phyloP scores from a whole-genome alignment of 2,113 vertebrate genomes.

The Procavia capensis region DNA sequence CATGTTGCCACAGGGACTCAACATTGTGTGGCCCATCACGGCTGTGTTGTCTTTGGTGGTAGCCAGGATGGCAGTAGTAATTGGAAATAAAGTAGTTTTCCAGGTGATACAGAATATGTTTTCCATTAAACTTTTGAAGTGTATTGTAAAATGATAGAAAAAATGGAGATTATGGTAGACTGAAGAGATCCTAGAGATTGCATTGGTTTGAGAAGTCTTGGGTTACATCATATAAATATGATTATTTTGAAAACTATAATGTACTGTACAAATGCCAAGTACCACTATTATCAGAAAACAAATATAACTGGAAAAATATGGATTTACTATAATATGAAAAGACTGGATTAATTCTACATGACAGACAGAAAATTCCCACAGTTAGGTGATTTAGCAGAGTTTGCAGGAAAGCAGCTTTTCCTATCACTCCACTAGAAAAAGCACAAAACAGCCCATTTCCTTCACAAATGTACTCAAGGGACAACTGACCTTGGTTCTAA shows the following conservation, averaged over 20 bases:
- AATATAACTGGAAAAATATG: slow-evolving; percentile 49
- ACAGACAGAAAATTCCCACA: slow-evolving; percentile 42
- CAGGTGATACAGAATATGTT: not conserved
- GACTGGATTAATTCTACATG: not conserved
- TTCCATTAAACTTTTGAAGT: not conserved
- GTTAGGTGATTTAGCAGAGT: slow-evolving; percentile 19
- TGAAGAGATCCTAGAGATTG: slow-evolving; percentile 2
- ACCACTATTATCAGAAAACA: slow-evolving; percentile 38
- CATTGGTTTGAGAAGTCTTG: slow-evolving; percentile 14
- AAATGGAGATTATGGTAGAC: not conserved
- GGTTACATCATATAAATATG: slow-evolving; percentile 38
- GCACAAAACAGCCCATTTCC: not conserved
- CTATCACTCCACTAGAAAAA: not conserved
- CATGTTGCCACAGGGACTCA: too few relatives aligned
- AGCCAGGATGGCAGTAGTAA: not conserved
- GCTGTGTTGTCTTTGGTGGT: too few relatives aligned
- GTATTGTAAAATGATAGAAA: not conserved
- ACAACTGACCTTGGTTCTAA: not conserved
- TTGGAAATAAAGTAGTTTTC: slow-evolving; percentile 17
- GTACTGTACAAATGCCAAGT: not conserved
- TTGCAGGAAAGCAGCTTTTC: slow-evolving; percentile 34
- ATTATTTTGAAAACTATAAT: slow-evolving; percentile 21
- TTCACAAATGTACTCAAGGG: not conserved
- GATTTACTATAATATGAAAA: slow-evolving; percentile 1
- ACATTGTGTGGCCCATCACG: too few relatives aligned